phyloP scores from a whole-genome alignment of 2,888 invertebrate genomes.

The Oscheius myriophilus region DNA sequence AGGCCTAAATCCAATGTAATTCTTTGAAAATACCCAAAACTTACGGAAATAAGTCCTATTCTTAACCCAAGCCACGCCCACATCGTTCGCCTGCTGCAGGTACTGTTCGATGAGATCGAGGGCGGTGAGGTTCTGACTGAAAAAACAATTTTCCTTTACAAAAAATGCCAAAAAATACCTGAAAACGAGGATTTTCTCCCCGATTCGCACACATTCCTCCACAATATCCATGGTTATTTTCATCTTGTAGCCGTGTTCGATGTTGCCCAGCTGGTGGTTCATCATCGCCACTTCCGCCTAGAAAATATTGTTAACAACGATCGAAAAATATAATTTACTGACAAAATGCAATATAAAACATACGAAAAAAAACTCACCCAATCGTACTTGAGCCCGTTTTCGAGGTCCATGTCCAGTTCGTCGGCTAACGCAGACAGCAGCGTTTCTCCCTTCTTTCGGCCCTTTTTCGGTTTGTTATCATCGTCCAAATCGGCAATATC shows the following conservation, averaged over 20 bases:
- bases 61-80: conserved; percentile 81
- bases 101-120: conserved; percentile 93
- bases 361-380: conserved; percentile 38
- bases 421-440: conserved; percentile 22
- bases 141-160: conserved; percentile 34
- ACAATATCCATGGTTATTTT: conserved; percentile 89
- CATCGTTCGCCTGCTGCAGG: conserved; percentile 72
- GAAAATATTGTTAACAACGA: conserved; percentile 21
- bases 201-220: conserved; percentile 85
- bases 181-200: conserved; percentile 91
- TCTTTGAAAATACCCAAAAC: conserved; percentile 71
- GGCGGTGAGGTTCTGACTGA: conserved; percentile 91
- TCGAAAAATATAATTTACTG: not conserved
- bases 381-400: conserved; percentile 38
- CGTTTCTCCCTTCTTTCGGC: conserved; percentile 10
- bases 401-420: conserved; percentile 36
- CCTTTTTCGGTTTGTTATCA: conserved; percentile 18
- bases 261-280: conserved; percentile 83
- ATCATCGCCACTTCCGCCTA: conserved; percentile 73
- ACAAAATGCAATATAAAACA: too few species aligned
- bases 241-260: conserved; percentile 94
- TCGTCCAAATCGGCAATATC: conserved; percentile 24
- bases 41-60: conserved; percentile 89
- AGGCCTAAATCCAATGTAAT: conserved; percentile 76
- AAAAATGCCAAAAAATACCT: conserved; percentile 60